Evolutionary conservation across 2,797 vertebrate genomes (phyloP).

Genomic region (Chiloscyllium punctatum): DNA sequence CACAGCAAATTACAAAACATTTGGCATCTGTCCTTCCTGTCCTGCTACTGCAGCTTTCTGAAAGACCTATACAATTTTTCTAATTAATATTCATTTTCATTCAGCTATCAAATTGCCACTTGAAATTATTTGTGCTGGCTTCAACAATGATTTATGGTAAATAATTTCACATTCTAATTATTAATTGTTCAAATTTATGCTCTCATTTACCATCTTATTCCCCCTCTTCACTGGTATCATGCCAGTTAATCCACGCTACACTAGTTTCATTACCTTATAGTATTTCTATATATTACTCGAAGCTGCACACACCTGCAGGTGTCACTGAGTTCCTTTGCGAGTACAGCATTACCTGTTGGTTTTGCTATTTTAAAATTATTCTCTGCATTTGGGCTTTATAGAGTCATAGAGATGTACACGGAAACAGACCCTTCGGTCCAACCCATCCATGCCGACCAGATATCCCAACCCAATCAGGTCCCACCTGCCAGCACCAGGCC

Average conservation of each 20-base stretch:
- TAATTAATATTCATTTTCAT: not conserved
- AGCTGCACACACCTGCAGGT: not conserved
- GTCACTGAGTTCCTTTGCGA: not conserved
- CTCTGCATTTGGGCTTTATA: not conserved
- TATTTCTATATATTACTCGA: not conserved
- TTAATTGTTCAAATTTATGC: not conserved
- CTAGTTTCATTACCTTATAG: not conserved
- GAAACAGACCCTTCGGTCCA: too few relatives aligned
- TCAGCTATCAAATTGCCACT: not conserved
- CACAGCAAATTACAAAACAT: not conserved
- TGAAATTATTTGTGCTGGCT: not conserved
- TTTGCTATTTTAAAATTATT: not conserved
- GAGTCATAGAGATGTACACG: too few relatives aligned
- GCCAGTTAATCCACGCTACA: not conserved
- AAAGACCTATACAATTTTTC: not conserved
- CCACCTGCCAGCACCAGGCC: too few relatives aligned
- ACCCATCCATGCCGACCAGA: too few relatives aligned
- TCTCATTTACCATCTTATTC: not conserved
- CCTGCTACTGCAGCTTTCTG: not conserved
- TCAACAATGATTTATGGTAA: not conserved
- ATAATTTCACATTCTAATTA: not conserved
- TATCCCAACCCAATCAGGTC: too few relatives aligned
- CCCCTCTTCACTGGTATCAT: not conserved
- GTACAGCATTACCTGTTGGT: not conserved
- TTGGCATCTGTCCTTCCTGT: not conserved